These are phyloP conservation scores for Temnothorax curvispinosus DNA, from an alignment of 1,140 invertebrate species.

Conservation along the genomic window DNA sequence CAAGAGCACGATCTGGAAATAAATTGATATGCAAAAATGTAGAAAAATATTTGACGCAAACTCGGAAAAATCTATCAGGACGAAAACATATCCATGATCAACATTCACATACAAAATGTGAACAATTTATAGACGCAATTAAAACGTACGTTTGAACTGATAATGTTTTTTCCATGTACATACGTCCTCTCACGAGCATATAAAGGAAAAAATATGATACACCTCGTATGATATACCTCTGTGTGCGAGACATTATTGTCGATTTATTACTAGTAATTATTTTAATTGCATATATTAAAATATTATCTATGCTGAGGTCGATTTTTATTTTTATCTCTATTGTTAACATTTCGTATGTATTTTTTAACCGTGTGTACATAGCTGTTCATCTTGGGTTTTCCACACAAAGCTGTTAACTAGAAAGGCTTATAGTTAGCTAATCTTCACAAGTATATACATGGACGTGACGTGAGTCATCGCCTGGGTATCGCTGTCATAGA, in stretches of 20 bases:
- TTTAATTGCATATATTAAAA: background rate
- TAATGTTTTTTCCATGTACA: background rate
- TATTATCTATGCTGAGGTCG: background rate
- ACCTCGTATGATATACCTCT: background rate
- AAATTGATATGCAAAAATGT: conserved; percentile 31
- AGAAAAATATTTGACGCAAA: background rate
- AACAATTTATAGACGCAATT: background rate
- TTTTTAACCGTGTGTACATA: background rate
- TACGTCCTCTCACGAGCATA: background rate
- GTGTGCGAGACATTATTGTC: background rate
- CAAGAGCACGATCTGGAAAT: conserved; percentile 15
- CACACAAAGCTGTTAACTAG: conserved; percentile 41
- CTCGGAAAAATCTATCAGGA: conserved; percentile 18
- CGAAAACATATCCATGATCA: background rate
- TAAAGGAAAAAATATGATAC: background rate
- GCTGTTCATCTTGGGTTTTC: conserved; percentile 23
- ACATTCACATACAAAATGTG: background rate
- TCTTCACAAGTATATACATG: conserved; percentile 35
- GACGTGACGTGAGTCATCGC: conserved; percentile 41
- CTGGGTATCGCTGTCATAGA: conserved; percentile 40
- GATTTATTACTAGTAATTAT: background rate
- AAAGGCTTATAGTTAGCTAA: conserved; percentile 37
- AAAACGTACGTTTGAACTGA: background rate
- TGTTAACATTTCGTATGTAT: background rate
- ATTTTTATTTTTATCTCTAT: background rate